These are phyloP conservation scores for Melieria picta DNA, from an alignment of 2,888 invertebrate genomes.

Conservation along the genomic window DNA sequence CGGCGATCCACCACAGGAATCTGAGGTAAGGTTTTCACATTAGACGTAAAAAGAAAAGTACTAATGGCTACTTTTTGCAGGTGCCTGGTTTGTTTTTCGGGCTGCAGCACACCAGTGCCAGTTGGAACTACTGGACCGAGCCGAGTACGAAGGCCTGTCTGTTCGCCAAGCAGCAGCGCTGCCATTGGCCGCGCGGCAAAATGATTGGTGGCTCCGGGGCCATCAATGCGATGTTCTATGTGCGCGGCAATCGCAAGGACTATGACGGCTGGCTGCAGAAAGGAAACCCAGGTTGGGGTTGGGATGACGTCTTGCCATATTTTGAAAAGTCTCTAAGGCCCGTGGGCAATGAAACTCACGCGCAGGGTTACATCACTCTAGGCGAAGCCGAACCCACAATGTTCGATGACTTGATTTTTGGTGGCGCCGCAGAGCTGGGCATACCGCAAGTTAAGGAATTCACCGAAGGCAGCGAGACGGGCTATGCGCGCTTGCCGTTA, in stretches of 20 bases:
- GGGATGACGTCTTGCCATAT: conserved; percentile 78
- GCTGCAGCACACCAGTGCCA: conserved; percentile 43
- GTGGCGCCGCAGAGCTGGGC: conserved; percentile 67
- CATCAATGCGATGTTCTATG: conserved; percentile 74
- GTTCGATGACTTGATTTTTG: conserved; percentile 53
- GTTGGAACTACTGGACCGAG: conserved; percentile 47
- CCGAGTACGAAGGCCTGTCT: conserved; percentile 45
- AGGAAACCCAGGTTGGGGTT: conserved; percentile 73
- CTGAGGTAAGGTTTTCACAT: conserved; percentile 40
- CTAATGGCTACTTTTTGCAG: conserved; percentile 38
- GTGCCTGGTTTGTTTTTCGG: conserved; percentile 44
- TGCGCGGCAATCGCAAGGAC: conserved; percentile 72
- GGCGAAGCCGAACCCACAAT: conserved; percentile 54
- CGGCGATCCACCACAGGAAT: conserved; percentile 50
- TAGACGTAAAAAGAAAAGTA: conserved; percentile 1
- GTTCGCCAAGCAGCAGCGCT: conserved; percentile 50
- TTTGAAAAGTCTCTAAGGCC: conserved; percentile 75
- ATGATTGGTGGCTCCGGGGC: conserved; percentile 73
- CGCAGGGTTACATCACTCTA: conserved; percentile 62
- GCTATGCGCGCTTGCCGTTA: conserved; percentile 67
- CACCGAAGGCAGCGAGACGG: conserved; percentile 63
- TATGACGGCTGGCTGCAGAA: conserved; percentile 72
- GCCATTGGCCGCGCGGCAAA: conserved; percentile 70
- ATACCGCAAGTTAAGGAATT: conserved; percentile 59
- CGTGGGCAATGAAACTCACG: conserved; percentile 39